These are phyloP conservation scores for Propithecus perrieri DNA, from an alignment of 2,797 vertebrate species.

Conservation along the genomic window DNA sequence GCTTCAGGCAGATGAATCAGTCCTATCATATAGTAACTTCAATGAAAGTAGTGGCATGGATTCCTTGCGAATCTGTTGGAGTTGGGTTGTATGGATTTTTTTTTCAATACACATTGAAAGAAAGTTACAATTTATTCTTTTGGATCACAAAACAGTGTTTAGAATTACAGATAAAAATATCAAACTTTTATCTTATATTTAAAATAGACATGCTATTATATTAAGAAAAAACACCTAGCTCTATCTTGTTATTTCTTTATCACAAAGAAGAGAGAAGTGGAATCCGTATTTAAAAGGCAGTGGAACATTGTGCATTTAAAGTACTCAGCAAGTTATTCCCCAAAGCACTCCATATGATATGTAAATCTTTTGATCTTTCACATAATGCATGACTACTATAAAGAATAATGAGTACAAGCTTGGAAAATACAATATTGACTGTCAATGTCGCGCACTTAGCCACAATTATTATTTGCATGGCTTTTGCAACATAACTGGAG, in stretches of 20 bases:
- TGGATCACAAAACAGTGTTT: constrained; percentile 43
- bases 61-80: not conserved
- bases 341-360: constrained; percentile 88
- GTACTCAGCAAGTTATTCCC: constrained; percentile 88
- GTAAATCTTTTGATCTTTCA: constrained; percentile 90
- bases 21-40: not conserved
- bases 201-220: constrained; percentile 82
- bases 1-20: not conserved
- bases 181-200: constrained; percentile 78
- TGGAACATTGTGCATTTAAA: constrained; percentile 85
- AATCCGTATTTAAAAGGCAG: constrained; percentile 86
- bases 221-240: constrained; percentile 74
- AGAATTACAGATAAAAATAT: constrained; percentile 78
- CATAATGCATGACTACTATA: constrained; percentile 87
- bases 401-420: constrained; percentile 87
- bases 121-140: constrained; percentile 57
- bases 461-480: constrained; percentile 86
- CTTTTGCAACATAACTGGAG: constrained; percentile 84
- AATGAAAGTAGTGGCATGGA: not conserved
- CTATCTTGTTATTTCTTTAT: constrained; percentile 79
- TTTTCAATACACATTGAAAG: not conserved
- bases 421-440: constrained; percentile 87
- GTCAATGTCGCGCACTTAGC: constrained; percentile 84
- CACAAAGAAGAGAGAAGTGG: constrained; percentile 82
- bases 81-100: not conserved